Evolutionary conservation across 2,113 vertebrate species (phyloP).

Genomic region (Semnornis frantzii): DNA sequence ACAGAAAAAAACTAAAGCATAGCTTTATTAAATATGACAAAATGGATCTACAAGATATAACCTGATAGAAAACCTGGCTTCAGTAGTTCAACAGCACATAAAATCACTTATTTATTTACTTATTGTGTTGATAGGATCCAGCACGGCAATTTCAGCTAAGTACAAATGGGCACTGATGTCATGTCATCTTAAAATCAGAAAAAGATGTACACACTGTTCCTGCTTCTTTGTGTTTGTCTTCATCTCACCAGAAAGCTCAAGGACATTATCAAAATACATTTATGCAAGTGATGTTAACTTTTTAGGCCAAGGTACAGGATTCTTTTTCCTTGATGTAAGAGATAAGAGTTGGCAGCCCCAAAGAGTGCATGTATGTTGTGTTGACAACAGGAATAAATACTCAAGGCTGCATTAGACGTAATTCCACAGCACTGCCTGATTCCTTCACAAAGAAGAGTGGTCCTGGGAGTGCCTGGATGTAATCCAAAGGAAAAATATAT

Average conservation of each 20-base stretch:
- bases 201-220: background rate
- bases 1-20: background rate
- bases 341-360: background rate
- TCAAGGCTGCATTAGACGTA: background rate
- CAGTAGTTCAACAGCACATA: background rate
- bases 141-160: background rate
- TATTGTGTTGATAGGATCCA: background rate
- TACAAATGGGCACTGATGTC: background rate
- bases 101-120: background rate
- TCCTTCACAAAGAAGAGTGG: background rate
- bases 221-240: background rate
- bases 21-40: background rate
- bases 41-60: background rate
- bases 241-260: background rate
- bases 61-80: background rate
- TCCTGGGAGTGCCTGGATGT: background rate
- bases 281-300: background rate
- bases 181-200: background rate
- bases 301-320: constrained; percentile 5
- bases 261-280: constrained; percentile 23
- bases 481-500: background rate
- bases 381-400: background rate
- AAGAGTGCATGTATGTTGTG: background rate
- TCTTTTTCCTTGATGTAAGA: constrained; percentile 3
- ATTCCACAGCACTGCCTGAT: background rate